Base-by-base conservation (phyloP, 2,113 vertebrate species). In the Tetraodon nigroviridis region DNA sequence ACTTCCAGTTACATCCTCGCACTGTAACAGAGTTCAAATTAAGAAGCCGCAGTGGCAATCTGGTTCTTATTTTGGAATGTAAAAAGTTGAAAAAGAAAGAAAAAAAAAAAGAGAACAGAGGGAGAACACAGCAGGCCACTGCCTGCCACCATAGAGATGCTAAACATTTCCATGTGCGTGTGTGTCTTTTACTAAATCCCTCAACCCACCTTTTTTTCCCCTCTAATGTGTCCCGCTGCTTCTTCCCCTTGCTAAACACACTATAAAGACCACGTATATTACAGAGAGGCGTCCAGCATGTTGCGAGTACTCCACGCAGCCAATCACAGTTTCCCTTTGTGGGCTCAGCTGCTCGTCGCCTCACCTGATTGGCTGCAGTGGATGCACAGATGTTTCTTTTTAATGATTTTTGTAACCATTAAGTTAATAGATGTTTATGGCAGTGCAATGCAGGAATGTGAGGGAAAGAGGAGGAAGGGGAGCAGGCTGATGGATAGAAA, bases 391-490 rank as follows among this genome's bases (percentile, higher is more conserved):
- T 91, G 89, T 90, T 90, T 51, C 82, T 52, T 63, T 89, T 86
- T 89, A 90, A 91, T 88, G 79, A 88, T 82, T 89, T 89, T 88
- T 86, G 86, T 69, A 89, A 81, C 87, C 87, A 88, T 91, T 91
- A 90, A 85, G 83, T 84, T 89, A 88, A 89, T 87, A 85, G 87
- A 89, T 91, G 90, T 91, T 91, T 91, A 91, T 89, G 89, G 89
- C 84, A 86, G 82, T 89, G 84, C 89, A 89, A 91, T 88, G 63
- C 83, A 86, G 89, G 89, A 91, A 91, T 91, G 88, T 67, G 40
- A 69, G 71, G 51, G 63, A 57, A 52, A 47, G 60, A 49, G 54
- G 54, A 46, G 61, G 64, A 75, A 55, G 73, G 59, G 68, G 61
- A 57, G 44, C 15, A 24, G 44, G 61, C 64, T 69, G 64, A 72